Conservation (phyloP, 2,797 vertebrate species). For the Cuculus canorus region DNA sequence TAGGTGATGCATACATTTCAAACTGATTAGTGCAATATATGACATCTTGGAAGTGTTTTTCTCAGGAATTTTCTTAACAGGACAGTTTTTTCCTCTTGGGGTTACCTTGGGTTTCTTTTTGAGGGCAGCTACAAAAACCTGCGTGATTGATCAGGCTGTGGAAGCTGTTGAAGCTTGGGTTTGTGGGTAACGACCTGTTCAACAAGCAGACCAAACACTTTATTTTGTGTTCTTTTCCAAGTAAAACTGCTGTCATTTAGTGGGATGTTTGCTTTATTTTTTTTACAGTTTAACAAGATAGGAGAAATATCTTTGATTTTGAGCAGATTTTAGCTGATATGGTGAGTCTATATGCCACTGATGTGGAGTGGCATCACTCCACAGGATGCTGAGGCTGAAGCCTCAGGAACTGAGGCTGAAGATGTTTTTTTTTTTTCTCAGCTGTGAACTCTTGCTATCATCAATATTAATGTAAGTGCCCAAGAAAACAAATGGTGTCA, state of each 20-base stretch:
- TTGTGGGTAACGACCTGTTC: slow-evolving; percentile 64
- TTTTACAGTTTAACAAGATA: background rate
- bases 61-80: slow-evolving; percentile 6
- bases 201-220: slow-evolving; percentile 12
- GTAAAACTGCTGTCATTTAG: background rate
- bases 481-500: background rate
- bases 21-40: background rate
- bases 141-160: slow-evolving; percentile 23
- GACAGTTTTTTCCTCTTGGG: background rate
- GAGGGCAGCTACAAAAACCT: slow-evolving; percentile 41
- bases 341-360: background rate
- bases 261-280: background rate
- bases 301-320: background rate
- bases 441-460: background rate
- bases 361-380: no score
- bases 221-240: slow-evolving; percentile 35
- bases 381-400: no score
- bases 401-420: background rate
- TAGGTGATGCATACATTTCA: slow-evolving; percentile 17
- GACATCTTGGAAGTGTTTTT: background rate
- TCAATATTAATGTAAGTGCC: background rate
- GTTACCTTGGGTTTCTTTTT: slow-evolving; percentile 32
- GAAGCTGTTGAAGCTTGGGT: slow-evolving; percentile 58
- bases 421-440: background rate
- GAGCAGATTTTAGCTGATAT: background rate